Evolutionary conservation across 2,888 invertebrate genomes (phyloP), one percentile per base, ranked within the genome.

Genomic region (Metallyticus violacea): DNA sequence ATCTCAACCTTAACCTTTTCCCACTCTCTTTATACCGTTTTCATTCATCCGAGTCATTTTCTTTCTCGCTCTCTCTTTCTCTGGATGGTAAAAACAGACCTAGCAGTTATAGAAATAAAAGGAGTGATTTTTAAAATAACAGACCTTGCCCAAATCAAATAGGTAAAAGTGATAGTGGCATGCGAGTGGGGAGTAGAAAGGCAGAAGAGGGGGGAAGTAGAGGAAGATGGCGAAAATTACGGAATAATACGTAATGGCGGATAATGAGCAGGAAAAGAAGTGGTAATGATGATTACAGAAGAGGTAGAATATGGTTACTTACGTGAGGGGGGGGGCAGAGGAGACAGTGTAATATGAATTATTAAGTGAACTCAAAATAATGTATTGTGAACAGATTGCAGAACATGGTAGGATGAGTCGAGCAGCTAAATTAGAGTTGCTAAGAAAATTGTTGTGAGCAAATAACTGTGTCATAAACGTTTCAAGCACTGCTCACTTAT

Each of bases 181-280:
- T 26, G 62, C 22, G 1, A 26, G 30, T 2, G 7, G 25, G 82
- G 15, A 26, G 26, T 6, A 26, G 81, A 26, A 6, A n/a, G 26
- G 25, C 7, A n/a, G 7, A 7, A 9, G 3, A 79, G 26, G 27
- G 79, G 9, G 26, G 22, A 79, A 22, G 9, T 15, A 79, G 40
- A 81, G 29, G 5, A 26, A 81, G 28, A 83, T 77, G 77, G 83
- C 83, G 83, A 83, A 77, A 83, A 83, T 83, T 27, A 83, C 83
- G 83, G 83, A 83, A 83, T 83, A 83, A 83, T 83, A 25, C 77
- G 29, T 83, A 83, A 83, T 83, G 83, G 83, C 26, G 26, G 77
- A 83, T 83, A 83, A 83, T 83, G 83, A 83, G 83, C 26, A 81
- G 81, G 30, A 81, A 40, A 81, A 81, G 40, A 81, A 15, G 6